These are phyloP conservation scores for Erpornis zantholeuca DNA, from an alignment of 2,113 vertebrate genomes.

Conservation along the genomic window DNA sequence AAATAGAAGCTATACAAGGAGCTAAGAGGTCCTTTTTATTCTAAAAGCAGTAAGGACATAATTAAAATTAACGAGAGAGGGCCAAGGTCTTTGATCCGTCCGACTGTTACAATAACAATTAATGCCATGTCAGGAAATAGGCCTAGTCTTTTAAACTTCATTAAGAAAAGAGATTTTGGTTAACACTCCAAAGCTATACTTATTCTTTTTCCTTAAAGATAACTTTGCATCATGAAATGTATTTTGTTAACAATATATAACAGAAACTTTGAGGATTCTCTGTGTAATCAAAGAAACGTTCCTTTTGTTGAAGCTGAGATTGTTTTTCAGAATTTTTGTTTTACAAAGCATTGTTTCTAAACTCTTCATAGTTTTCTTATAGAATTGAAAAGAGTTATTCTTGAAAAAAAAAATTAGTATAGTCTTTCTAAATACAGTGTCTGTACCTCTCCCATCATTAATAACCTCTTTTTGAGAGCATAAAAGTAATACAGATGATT, in stretches of 20 bases:
- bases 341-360: not conserved
- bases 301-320: not conserved
- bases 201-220: not conserved
- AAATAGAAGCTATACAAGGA: not conserved
- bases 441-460: not conserved
- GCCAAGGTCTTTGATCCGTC: not conserved
- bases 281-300: not conserved
- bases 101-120: not conserved
- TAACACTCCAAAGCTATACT: not conserved
- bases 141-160: not conserved
- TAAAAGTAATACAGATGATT: not conserved
- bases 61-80: not conserved
- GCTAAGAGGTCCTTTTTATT: not conserved
- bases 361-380: not conserved
- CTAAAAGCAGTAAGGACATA: not conserved
- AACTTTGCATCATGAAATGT: not conserved
- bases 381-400: not conserved
- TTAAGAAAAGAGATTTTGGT: not conserved
- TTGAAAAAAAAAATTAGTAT: not conserved
- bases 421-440: not conserved
- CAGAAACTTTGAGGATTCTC: not conserved
- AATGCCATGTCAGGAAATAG: not conserved
- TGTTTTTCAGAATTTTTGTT: not conserved
- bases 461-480: not conserved
- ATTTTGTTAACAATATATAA: not conserved